Percentiles rank a stretch among this genome's conserved stretches.
Evolutionary conservation across 2,797 vertebrate species (phyloP).

Genomic region (Enteromius fasciolatus): DNA sequence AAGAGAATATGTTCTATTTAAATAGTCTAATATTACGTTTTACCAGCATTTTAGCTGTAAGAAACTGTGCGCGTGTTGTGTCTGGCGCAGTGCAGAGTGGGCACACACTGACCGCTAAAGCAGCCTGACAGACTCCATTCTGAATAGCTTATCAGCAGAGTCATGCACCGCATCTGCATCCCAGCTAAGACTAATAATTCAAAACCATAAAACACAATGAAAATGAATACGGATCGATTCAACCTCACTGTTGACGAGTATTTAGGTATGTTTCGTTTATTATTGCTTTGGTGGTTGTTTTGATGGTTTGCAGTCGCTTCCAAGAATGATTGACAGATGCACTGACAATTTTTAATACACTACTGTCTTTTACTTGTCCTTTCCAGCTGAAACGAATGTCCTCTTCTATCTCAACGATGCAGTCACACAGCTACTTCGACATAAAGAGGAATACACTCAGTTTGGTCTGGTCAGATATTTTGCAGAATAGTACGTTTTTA

Average conservation of each 20-base stretch:
- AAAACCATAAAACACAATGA: constrained; percentile 24
- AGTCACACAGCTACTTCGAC: constrained; percentile 87
- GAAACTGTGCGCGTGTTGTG: not conserved
- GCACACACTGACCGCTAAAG: not conserved
- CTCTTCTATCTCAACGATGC: constrained; percentile 94
- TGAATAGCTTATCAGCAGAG: not conserved
- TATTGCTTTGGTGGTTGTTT: not conserved
- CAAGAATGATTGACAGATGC: constrained; percentile 22
- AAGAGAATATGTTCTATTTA: not conserved
- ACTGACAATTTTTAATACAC: not conserved
- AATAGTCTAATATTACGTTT: not conserved
- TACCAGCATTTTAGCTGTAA: not conserved
- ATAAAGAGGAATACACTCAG: constrained; percentile 91
- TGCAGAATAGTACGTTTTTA: constrained; percentile 92
- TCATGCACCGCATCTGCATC: constrained; percentile 24
- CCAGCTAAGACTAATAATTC: not conserved
- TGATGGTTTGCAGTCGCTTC: not conserved
- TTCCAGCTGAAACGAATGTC: constrained; percentile 86
- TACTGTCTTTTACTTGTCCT: not conserved
- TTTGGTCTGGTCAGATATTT: constrained; percentile 92
- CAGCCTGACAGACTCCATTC: not conserved
- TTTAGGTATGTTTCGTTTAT: constrained; percentile 68
- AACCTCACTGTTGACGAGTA: constrained; percentile 73
- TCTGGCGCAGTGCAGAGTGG: constrained; percentile 16
- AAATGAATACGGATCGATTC: constrained; percentile 73